Conservation (phyloP, 2,888 invertebrate genomes). For the Rambutsinella grinnellia region DNA sequence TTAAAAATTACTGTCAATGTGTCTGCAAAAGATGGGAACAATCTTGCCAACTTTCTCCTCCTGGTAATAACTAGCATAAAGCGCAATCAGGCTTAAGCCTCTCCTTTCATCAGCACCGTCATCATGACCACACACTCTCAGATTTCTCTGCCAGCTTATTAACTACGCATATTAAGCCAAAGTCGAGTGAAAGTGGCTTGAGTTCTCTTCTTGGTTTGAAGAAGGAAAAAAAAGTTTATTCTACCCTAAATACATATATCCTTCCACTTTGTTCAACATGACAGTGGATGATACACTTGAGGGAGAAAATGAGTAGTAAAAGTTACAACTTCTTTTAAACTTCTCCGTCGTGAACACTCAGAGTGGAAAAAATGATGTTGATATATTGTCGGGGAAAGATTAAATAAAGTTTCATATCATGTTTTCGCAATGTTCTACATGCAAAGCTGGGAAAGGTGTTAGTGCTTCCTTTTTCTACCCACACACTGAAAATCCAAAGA, state of each 20-base stretch:
- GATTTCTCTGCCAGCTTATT: background rate
- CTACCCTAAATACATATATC: no score
- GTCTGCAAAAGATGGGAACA: slow-evolving; percentile 1
- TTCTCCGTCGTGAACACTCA: no score
- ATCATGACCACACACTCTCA: background rate
- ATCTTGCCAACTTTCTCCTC: slow-evolving; percentile 7
- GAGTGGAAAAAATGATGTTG: no score
- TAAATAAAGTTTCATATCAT: background rate
- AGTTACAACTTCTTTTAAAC: no score
- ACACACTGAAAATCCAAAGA: background rate
- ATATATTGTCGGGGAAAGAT: background rate
- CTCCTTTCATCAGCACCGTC: slow-evolving; percentile 16
- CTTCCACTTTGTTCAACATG: no score
- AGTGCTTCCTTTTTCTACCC: background rate
- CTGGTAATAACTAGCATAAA: slow-evolving; percentile 5
- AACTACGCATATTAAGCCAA: no score
- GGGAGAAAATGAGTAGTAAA: no score
- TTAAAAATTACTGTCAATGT: slow-evolving; percentile 14
- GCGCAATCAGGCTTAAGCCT: slow-evolving; percentile 27
- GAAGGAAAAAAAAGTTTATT: no score
- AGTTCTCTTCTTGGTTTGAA: no score
- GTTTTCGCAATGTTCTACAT: background rate
- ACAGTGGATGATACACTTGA: no score
- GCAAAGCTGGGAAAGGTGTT: background rate
- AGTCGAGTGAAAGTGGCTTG: no score